Base-by-base conservation (phyloP, 2,888 invertebrate genomes). In the Apodemia hepburni region DNA sequence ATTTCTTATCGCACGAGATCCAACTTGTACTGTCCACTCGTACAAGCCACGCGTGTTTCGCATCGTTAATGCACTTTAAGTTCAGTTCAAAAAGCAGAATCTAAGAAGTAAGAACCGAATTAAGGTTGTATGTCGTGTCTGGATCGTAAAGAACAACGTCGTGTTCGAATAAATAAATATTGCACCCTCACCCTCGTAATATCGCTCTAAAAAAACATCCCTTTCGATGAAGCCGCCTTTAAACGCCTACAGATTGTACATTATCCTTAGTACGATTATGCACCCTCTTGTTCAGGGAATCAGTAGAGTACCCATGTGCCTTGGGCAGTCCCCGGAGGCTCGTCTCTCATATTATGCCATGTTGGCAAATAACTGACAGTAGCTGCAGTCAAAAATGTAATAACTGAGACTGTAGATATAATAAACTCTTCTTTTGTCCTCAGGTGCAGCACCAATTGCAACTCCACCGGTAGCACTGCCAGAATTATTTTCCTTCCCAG, bases 191-290 rank as follows among this genome's bases (percentile, higher is more conserved):
- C 91, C 91, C 91, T 89, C 84, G 75, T 80, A 75, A 84, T 87
- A 84, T 85, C 80, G 85, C 80, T 82, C 85, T 86, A 90, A 91
- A 91, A 90, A 91, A 91, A 91, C 90, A 90, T 91, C 90, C 91
- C 91, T 91, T 90, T 88, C 84, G 82, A 76, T 82, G 84, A 87
- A 85, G 89, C 89, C 84, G 89, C 87, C 90, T 91, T 90, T 91
- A 91, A 91, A 91, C 89, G 91, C 89, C 91, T 91, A 90, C 91
- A 91, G 91, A 91, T 91, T 91, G 91, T 91, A 91, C 90, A 91
- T 90, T 91, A 90, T 91, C 91, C 89, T 90, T 88, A 89, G 87
- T 89, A 85, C 87, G 89, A 91, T 91, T 91, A 91, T 91, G 91
- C 91, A 91, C 91, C 91, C 91, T 84, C 88, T 80, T 86, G 90